Base-by-base conservation (phyloP, 2,113 vertebrate genomes). In the Myiopsitta monachus region DNA sequence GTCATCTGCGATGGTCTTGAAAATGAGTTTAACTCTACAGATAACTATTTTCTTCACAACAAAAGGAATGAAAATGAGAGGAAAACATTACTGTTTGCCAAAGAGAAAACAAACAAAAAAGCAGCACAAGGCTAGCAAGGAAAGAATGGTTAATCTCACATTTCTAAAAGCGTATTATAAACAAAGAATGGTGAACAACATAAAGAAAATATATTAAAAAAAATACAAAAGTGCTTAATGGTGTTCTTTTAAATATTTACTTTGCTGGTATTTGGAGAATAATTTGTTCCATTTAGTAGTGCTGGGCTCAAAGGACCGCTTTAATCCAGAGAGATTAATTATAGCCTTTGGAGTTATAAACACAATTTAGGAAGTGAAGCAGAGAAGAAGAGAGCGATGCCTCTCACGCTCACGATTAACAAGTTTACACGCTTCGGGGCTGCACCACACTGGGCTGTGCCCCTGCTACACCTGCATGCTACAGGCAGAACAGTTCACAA, bases 271-370 rank as follows among this genome's bases (percentile, higher is more conserved):
- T 81, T 69, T 86, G 85, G 88, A 95, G 95, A 96, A 94, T 96
- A 88, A 97, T 87, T 96, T 95, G 94, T 93, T 97, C 91, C 91
- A 96, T 93, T 96, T 96, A 98, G 90, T 46, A 68, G 88, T 80
- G 84, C 77, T 88, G 92, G 90, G 67, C 94, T 96, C 97, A 95
- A 84, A 95, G 94, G 97, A 97, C 72, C 1, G 23, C 79, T 68
- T 87, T 96, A 97, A 88, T 96, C 97, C 89, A 39, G 91, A 84
- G 96, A 96, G 97, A 97, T 96, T 97, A 95, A 97, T 97, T 96
- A 97, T 55, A 96, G 94, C 79, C 69, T 70, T 95, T 80, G 51
- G 88, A 96, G 90, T 67, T 90, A 68, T 41, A 91, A 73, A 88
- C 94, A 85, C 68, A 81, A 81, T 92, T 91, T 83, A 83, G 85